Base-by-base conservation (phyloP, 2,113 vertebrate genomes). In the Tetrax tetrax region DNA sequence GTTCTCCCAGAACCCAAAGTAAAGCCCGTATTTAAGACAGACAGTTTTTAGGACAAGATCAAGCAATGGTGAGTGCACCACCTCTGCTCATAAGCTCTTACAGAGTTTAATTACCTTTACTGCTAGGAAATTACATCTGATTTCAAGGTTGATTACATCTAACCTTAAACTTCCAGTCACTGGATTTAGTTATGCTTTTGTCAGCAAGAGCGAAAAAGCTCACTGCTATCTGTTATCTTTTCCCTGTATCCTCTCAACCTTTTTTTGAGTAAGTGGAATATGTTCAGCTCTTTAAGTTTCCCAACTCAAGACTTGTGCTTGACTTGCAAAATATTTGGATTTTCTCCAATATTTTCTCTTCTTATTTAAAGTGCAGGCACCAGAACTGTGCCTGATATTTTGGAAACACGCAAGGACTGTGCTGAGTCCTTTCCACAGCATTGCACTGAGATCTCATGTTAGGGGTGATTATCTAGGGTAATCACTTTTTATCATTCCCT, bases 131-230 rank as follows among this genome's bases (percentile, higher is more conserved):
- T 80, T 80, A 59, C 75, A 90, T 90, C 82, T 94, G 87, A 96
- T 96, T 96, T 97, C 91, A 96, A 83, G 87, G 93, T 66, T 93
- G 96, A 96, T 93, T 95, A 77, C 81, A 87, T 79, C 63, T 93
- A 90, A 83, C 91, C 91, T 95, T 78, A 96, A 96, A 93, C 50
- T 96, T 96, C 84, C 87, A 96, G 90, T 94, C 94, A 94, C 87
- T 95, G 90, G 61, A 91, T 96, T 90, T 95, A 93, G 87, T 72
- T 91, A 41, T 90, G 94, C 84, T 87, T 93, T 90, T 83, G 93
- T 96, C 91, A 96, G 93, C 84, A 94, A 84, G 54, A 93, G 35
- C 72, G 81, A 38, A 93, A 85, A 94, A 85, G n/a, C 87, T 76
- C 81, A 61, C 29, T 0, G 1, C 66, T 83, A 17, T 82, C 77